These are phyloP conservation scores for Ctenomys sociabilis DNA, from an alignment of 2,113 vertebrate genomes.

Conservation along the genomic window DNA sequence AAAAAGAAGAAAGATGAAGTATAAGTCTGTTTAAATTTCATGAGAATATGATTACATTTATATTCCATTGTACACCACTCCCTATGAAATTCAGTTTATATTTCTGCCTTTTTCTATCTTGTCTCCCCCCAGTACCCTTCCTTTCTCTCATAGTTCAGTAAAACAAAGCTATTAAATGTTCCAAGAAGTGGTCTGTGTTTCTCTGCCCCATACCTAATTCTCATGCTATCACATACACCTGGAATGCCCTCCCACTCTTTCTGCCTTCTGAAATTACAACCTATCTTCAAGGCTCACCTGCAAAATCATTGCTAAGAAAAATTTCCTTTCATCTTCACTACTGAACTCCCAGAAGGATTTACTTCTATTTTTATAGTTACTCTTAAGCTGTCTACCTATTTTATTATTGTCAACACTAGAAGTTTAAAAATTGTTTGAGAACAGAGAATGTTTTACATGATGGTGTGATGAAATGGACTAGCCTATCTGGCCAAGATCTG, in stretches of 20 bases:
- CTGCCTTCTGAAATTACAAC: background rate
- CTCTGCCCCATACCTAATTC: background rate
- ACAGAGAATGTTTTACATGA: background rate
- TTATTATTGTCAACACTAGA: background rate
- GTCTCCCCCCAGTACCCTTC: background rate
- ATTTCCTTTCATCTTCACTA: constrained; percentile 14
- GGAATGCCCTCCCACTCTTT: background rate
- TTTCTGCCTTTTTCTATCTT: background rate
- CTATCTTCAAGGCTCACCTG: background rate
- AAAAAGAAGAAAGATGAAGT: background rate
- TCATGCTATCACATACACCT: background rate
- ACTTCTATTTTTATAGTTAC: background rate
- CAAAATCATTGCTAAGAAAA: background rate
- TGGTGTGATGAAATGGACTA: background rate
- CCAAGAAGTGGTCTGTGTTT: background rate
- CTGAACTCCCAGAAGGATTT: background rate
- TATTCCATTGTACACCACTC: background rate
- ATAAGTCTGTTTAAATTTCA: background rate
- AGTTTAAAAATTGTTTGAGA: background rate
- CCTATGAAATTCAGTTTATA: background rate
- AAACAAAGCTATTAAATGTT: background rate
- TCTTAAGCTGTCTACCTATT: constrained; percentile 5
- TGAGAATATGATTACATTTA: too few species aligned
- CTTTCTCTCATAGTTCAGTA: background rate
- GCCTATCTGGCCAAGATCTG: background rate